Evolutionary conservation across 1,140 invertebrate genomes (phyloP), one percentile per base, ranked within the genome.

Genomic region (Ips typographus): DNA sequence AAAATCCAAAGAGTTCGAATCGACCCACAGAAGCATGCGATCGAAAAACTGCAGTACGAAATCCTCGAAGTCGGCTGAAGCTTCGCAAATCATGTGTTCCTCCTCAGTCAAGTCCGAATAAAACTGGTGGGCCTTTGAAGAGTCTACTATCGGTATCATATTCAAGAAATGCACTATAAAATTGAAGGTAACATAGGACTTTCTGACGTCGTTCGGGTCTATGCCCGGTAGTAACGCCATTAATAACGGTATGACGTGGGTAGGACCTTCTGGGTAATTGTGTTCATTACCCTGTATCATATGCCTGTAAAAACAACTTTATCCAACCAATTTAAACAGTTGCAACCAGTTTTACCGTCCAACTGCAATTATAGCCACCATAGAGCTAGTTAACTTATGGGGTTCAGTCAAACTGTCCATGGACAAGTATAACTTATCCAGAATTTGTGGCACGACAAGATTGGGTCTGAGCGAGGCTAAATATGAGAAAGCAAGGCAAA

Each of bases 11-110:
- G 88, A 83, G 70, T 87, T 89, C 1, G 87, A 91, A 74, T 94
- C 91, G 64, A 94, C 88, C 3, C 93, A 82, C 0, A 81, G 77
- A 74, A 93, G 92, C 62, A 91, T 80, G 53, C 87, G 88, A 72
- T 96, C 93, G 57, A 98, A 81, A 76, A 95, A 94, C 76, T 95
- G 89, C 4, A 95, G 75, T 2, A 96, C 86, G 79, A 97, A 96
- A 76, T 94, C 91, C 82, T 97, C 94, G 75, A 97, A 91, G 67
- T 90, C 86, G 1, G 91, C 90, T 0, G 94, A 94, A 22, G 89
- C 88, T 71, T 90, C 87, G 79, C 92, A 94, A 2, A 94, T 82
- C 52, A 91, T 82, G 63, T 87, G 83, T 74, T 95, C 92, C 60
- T 90, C 85, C 74, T 95, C 90, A 3, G 90, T 90, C 5, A 94